These are phyloP conservation scores for Catocala fraxini DNA, from an alignment of 2,888 invertebrate species.

Conservation along the genomic window DNA sequence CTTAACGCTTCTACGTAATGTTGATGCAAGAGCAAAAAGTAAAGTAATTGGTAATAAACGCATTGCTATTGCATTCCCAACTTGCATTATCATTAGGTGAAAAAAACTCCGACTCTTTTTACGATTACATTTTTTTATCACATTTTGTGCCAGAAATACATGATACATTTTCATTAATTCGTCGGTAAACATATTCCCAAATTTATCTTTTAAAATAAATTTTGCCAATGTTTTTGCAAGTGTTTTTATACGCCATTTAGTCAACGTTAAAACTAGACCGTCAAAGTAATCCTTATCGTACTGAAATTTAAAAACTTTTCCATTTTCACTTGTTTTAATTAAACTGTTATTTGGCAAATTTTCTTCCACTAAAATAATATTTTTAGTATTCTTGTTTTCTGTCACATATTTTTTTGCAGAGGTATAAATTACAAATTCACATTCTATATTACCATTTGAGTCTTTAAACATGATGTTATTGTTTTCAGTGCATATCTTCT, in stretches of 20 bases:
- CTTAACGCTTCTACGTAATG: too few species aligned
- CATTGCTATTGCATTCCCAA: too few species aligned
- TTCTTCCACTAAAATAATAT: not conserved
- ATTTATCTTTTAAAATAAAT: slow-evolving; percentile 32
- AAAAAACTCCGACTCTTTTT: too few species aligned
- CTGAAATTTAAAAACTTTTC: slow-evolving; percentile 31
- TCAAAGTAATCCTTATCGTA: slow-evolving; percentile 32
- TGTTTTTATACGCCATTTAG: slow-evolving; percentile 27
- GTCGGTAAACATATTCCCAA: slow-evolving; percentile 33
- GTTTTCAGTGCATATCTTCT: slow-evolving; percentile 22
- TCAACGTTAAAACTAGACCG: slow-evolving; percentile 20
- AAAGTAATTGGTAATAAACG: too few species aligned
- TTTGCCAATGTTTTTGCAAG: slow-evolving; percentile 32
- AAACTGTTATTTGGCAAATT: slow-evolving; percentile 15
- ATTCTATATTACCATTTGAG: slow-evolving; percentile 20
- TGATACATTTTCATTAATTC: slow-evolving; percentile 39
- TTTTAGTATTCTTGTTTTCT: slow-evolving; percentile 9
- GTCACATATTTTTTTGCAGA: slow-evolving; percentile 27
- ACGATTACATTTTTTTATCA: slow-evolving; percentile 7
- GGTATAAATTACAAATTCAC: slow-evolving; percentile 42
- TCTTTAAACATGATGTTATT: slow-evolving; percentile 33
- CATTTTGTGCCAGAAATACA: slow-evolving; percentile 26
- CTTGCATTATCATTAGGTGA: too few species aligned
- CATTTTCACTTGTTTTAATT: slow-evolving; percentile 23
- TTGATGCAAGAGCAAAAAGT: too few species aligned